Conservation (phyloP, 1,140 invertebrate species). For the Caenorhabditis latens region DNA sequence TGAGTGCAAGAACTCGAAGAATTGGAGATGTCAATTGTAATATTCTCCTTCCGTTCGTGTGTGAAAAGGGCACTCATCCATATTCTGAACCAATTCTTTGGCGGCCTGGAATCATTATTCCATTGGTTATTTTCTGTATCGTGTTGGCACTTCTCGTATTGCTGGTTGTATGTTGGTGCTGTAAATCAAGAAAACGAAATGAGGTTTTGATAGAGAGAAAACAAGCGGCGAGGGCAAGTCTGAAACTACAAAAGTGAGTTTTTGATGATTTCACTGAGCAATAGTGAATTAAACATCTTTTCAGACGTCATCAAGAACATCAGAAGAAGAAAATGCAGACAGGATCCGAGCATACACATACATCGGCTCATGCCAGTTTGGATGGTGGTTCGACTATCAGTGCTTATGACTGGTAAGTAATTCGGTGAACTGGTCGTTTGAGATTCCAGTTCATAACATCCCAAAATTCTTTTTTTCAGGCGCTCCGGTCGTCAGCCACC, state of each 20-base stretch:
- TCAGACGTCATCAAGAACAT: not conserved
- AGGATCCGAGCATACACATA: conserved; percentile 42
- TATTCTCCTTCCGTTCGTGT: conserved; percentile 75
- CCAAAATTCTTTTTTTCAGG: not conserved
- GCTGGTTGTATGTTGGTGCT: conserved; percentile 71
- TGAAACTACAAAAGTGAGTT: conserved; percentile 63
- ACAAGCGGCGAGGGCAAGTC: conserved; percentile 52
- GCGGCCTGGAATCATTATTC: conserved; percentile 29
- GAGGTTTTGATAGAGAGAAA: conserved; percentile 64
- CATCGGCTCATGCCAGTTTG: conserved; percentile 33
- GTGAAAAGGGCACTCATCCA: conserved; percentile 72
- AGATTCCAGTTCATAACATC: not conserved
- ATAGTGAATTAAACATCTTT: not conserved
- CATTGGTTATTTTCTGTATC: conserved; percentile 56
- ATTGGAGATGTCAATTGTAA: conserved; percentile 75
- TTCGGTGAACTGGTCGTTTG: not conserved
- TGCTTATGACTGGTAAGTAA: conserved; percentile 7
- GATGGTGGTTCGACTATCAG: conserved; percentile 17
- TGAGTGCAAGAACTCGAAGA: conserved; percentile 67
- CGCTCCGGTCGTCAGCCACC: not conserved
- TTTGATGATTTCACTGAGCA: not conserved
- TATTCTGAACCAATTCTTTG: conserved; percentile 75
- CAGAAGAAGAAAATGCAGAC: conserved; percentile 14
- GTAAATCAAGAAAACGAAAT: conserved; percentile 67
- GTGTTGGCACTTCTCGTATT: conserved; percentile 67